phyloP scores from a whole-genome alignment of 2,888 invertebrate species.

The Tridacna crocea region DNA sequence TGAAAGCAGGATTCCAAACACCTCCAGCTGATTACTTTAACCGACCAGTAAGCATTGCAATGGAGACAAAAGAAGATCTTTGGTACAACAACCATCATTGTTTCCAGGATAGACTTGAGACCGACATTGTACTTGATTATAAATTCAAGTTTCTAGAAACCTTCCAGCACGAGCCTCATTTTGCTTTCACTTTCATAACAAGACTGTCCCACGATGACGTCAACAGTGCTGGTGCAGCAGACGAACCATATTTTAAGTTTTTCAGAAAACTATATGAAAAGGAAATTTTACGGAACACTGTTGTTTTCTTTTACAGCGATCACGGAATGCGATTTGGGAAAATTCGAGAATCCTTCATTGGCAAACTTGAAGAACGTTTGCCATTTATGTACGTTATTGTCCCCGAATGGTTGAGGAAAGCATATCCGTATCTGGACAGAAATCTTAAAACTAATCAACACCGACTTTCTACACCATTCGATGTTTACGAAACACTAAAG shows the following conservation, averaged over 20 bases:
- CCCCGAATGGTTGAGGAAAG: conserved; percentile 89
- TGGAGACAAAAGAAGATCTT: conserved; percentile 77
- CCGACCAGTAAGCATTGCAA: conserved; percentile 89
- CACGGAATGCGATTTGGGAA: conserved; percentile 95
- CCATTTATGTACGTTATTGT: conserved; percentile 91
- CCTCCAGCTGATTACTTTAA: conserved; percentile 94
- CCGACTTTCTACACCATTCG: conserved; percentile 91
- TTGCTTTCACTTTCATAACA: conserved; percentile 93
- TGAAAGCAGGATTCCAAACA: conserved; percentile 89
- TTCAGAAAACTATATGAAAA: conserved; percentile 85
- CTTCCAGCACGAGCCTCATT: conserved; percentile 88
- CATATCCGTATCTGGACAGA: conserved; percentile 87
- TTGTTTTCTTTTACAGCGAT: conserved; percentile 88
- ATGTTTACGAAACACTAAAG: conserved; percentile 91
- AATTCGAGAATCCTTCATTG: conserved; percentile 92
- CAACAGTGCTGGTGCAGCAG: conserved; percentile 91
- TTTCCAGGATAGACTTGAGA: conserved; percentile 89
- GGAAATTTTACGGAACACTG: conserved; percentile 70
- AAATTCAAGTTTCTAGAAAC: conserved; percentile 86
- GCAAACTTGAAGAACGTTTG: conserved; percentile 91
- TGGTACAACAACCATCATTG: conserved; percentile 85
- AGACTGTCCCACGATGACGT: conserved; percentile 93
- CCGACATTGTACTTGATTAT: conserved; percentile 88
- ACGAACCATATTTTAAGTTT: conserved; percentile 87
- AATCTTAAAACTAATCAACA: conserved; percentile 88